Evolutionary conservation across 1,140 invertebrate species (phyloP).

Genomic region (Bombus confusus): DNA sequence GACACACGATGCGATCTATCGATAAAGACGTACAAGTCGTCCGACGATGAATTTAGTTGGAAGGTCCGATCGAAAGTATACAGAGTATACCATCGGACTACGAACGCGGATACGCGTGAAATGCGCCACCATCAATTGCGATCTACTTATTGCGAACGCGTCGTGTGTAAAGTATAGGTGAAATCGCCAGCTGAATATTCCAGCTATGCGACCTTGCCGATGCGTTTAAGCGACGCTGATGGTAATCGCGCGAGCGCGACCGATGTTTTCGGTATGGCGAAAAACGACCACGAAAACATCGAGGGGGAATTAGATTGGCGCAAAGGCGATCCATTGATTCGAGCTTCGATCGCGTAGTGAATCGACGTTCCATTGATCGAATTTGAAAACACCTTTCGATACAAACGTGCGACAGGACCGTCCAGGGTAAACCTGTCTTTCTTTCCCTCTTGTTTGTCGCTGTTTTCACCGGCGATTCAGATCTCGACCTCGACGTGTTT

Average conservation of each 20-base stretch:
- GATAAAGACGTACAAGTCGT: not conserved
- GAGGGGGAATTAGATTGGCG: not conserved
- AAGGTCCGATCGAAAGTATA: not conserved
- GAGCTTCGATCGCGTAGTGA: not conserved
- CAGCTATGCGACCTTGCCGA: slow-evolving; percentile 26
- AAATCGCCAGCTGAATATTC: slow-evolving; percentile 16
- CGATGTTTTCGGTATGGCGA: not conserved
- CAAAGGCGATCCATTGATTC: not conserved
- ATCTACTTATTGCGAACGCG: slow-evolving; percentile 5
- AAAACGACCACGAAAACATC: not conserved
- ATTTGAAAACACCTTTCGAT: not conserved
- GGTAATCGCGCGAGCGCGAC: not conserved
- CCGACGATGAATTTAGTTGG: not conserved
- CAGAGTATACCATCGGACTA: no score
- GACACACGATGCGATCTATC: not conserved
- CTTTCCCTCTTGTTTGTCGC: not conserved
- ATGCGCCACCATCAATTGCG: not conserved
- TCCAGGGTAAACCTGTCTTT: not conserved
- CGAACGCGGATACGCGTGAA: not conserved
- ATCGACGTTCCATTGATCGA: not conserved
- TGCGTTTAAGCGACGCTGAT: not conserved
- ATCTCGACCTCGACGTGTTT: not conserved
- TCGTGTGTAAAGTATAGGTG: not conserved
- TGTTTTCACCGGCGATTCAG: not conserved
- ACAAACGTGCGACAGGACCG: no score